A percentile compares a stretch with the other conserved stretches of the same genome.
These are phyloP conservation scores for Zaprionus obscuricornis DNA, from an alignment of 2,888 invertebrate genomes.

Conservation along the genomic window DNA sequence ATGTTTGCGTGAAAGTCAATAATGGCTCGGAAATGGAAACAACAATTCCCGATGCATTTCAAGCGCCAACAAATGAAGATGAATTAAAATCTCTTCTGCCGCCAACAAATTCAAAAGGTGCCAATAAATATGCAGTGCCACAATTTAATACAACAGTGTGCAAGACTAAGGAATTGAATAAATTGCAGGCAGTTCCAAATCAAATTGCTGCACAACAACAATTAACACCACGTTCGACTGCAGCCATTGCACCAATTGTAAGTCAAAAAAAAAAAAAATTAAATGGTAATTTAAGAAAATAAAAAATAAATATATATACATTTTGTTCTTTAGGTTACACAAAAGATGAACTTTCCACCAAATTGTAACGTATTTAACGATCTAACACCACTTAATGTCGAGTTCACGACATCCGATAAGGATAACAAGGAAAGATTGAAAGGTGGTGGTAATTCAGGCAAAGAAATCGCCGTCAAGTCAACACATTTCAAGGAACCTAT, in stretches of 20 bases:
- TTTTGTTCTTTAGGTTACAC: too few relatives aligned
- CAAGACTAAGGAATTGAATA: constrained; percentile 47
- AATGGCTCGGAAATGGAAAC: constrained; percentile 14
- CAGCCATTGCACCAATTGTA: constrained; percentile 71
- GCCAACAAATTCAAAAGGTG: neutral
- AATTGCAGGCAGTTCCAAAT: constrained; percentile 30
- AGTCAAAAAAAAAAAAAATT: neutral
- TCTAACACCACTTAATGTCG: constrained; percentile 76
- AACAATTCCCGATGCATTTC: neutral
- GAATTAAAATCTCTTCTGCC: neutral
- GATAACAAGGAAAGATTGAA: too few relatives aligned
- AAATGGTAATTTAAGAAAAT: neutral
- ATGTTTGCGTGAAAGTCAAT: constrained; percentile 23
- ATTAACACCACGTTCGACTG: constrained; percentile 65
- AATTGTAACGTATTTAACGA: constrained; percentile 65
- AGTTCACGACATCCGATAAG: too few relatives aligned
- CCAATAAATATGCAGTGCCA: constrained; percentile 48
- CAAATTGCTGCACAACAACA: constrained; percentile 12
- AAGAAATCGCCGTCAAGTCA: too few relatives aligned
- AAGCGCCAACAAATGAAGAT: too few relatives aligned
- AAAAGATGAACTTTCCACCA: constrained; percentile 75
- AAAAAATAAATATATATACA: too few relatives aligned
- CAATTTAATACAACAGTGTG: constrained; percentile 64
- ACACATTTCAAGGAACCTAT: too few relatives aligned
- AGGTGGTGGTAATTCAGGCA: too few relatives aligned